These are phyloP conservation scores for Clarias gariepinus DNA, from an alignment of 2,113 vertebrate genomes.

Conservation along the genomic window DNA sequence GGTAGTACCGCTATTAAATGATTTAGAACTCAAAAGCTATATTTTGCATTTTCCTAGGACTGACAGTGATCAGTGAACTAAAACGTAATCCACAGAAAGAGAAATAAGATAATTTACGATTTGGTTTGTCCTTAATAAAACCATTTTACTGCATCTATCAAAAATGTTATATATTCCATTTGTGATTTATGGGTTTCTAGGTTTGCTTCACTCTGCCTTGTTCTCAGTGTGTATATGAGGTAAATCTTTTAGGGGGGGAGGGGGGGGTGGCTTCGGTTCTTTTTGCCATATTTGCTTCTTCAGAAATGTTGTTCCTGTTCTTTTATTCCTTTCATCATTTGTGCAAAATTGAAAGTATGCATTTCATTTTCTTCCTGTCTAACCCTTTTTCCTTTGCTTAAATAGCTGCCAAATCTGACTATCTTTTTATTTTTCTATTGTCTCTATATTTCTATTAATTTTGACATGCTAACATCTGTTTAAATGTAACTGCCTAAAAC, in stretches of 20 bases:
- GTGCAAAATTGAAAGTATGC: not conserved
- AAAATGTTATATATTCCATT: not conserved
- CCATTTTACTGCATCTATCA: not conserved
- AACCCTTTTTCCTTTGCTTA: not conserved
- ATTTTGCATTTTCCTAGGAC: not conserved
- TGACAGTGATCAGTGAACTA: not conserved
- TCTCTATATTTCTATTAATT: not conserved
- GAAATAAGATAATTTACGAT: not conserved
- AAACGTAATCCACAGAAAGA: not conserved
- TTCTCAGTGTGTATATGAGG: not conserved
- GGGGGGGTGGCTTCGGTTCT: not conserved
- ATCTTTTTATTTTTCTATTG: not conserved
- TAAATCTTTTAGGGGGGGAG: not conserved
- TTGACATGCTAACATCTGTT: not conserved
- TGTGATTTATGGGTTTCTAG: not conserved
- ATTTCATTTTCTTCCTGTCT: not conserved
- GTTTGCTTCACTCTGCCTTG: not conserved
- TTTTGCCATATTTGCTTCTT: not conserved
- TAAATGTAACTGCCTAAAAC: no score
- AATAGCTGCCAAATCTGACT: not conserved
- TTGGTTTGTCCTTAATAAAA: not conserved
- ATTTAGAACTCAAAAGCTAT: not conserved
- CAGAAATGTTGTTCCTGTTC: not conserved
- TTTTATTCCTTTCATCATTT: not conserved
- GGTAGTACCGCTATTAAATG: not conserved